Evolutionary conservation across 2,797 vertebrate species (phyloP).

Genomic region (Choloepus didactylus): DNA sequence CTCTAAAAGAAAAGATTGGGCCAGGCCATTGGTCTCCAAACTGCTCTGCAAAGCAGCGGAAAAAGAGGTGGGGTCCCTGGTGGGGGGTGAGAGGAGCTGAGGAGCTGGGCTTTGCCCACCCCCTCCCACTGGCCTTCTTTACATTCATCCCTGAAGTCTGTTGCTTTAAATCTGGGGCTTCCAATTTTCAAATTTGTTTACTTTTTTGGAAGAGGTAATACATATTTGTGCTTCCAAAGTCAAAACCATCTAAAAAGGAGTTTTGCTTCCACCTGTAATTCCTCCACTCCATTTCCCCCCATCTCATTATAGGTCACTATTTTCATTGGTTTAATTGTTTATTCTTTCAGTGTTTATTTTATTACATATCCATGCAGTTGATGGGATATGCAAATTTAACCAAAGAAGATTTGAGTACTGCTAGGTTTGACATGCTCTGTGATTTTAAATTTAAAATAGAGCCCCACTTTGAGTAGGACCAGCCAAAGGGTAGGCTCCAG

Average conservation of each 20-base stretch:
- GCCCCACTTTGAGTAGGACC: not conserved
- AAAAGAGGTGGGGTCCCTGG: accelerated
- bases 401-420: not conserved
- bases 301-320: not conserved
- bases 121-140: accelerated
- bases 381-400: not conserved
- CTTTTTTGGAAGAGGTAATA: not conserved
- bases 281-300: accelerated
- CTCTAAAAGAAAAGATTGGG: not conserved
- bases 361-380: not conserved
- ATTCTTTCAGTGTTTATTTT: not conserved
- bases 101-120: too few species aligned
- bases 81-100: not conserved
- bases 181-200: not conserved
- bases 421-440: not conserved
- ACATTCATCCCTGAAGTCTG: not conserved
- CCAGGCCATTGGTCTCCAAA: too few species aligned
- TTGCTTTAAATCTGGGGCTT: not conserved
- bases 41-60: not conserved
- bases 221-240: not conserved
- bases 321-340: not conserved
- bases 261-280: not conserved
- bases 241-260: not conserved
- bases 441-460: not conserved
- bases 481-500: not conserved